Conservation (phyloP, 2,888 invertebrate species). For the Dione juno region DNA sequence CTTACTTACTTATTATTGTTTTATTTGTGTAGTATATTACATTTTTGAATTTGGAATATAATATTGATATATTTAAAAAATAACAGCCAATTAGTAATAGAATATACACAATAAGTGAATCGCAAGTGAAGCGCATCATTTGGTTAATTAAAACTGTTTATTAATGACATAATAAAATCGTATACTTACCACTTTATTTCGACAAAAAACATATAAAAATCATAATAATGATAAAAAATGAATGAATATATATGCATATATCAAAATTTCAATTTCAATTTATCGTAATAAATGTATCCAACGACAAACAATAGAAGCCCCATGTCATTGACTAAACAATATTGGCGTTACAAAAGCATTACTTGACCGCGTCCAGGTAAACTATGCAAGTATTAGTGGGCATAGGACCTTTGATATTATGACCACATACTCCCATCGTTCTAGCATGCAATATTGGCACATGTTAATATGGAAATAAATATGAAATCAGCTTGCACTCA, state of each 20-base stretch:
- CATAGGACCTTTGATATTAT: conserved; percentile 77
- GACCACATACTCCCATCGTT: conserved; percentile 82
- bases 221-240: conserved; percentile 31
- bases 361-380: conserved; percentile 55
- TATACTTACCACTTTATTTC: conserved; percentile 34
- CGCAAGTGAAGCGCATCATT: conserved; percentile 37
- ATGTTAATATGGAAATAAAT: conserved; percentile 38
- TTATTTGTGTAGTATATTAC: conserved; percentile 8
- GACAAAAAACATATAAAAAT: conserved; percentile 27
- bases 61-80: conserved; percentile 1
- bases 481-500: conserved; percentile 56
- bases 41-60: conserved; percentile 1
- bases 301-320: conserved; percentile 38
- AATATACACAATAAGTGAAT: conserved; percentile 14
- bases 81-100: conserved; percentile 40
- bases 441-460: conserved; percentile 72
- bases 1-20: not conserved
- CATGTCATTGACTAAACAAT: conserved; percentile 36
- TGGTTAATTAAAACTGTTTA: conserved; percentile 24
- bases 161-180: conserved; percentile 3
- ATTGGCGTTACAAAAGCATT: conserved; percentile 58
- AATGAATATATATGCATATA: conserved; percentile 24
- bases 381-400: conserved; percentile 62
- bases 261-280: conserved; percentile 3
- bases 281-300: conserved; percentile 25